Percentiles rank a stretch among this genome's conserved stretches.
These are phyloP conservation scores for Mesocricetus auratus DNA, from an alignment of 2,113 vertebrate genomes.

Conservation along the genomic window DNA sequence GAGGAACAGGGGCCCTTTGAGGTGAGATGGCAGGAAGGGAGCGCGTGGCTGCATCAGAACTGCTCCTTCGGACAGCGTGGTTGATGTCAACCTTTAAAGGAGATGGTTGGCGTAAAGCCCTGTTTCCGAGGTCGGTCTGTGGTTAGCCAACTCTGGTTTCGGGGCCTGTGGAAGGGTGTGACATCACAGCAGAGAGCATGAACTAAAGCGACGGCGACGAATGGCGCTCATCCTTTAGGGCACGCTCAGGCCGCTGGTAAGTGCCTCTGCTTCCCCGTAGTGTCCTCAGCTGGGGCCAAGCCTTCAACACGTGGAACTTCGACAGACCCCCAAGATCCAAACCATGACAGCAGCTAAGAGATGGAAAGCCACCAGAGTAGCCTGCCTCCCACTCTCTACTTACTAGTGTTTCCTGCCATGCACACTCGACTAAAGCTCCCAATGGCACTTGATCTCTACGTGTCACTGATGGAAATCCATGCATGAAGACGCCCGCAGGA, in stretches of 20 bases:
- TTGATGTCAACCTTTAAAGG: not conserved
- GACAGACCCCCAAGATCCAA: not conserved
- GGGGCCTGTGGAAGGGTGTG: not conserved
- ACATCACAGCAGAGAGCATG: not conserved
- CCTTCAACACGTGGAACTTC: not conserved
- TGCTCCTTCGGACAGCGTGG: not conserved
- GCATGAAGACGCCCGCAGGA: not conserved
- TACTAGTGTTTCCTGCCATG: not conserved
- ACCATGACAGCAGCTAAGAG: not conserved
- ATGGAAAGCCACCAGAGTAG: not conserved
- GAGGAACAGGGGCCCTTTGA: not conserved
- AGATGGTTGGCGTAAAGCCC: not conserved
- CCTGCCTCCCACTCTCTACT: too few relatives aligned
- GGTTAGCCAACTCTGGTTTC: not conserved
- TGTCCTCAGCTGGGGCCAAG: not conserved
- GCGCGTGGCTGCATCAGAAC: too few relatives aligned
- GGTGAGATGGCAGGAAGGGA: rapidly evolving
- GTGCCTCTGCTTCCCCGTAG: not conserved
- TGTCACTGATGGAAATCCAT: not conserved
- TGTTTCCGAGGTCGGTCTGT: not conserved
- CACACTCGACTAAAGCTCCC: not conserved
- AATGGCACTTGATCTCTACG: too few relatives aligned
- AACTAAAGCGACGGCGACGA: not conserved
- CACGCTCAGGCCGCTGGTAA: not conserved
- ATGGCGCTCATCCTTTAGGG: too few relatives aligned